Percentiles rank a stretch among this genome's conserved stretches.
phyloP scores from a whole-genome alignment of 1,140 invertebrate genomes.

The Heliconius hermathena region DNA sequence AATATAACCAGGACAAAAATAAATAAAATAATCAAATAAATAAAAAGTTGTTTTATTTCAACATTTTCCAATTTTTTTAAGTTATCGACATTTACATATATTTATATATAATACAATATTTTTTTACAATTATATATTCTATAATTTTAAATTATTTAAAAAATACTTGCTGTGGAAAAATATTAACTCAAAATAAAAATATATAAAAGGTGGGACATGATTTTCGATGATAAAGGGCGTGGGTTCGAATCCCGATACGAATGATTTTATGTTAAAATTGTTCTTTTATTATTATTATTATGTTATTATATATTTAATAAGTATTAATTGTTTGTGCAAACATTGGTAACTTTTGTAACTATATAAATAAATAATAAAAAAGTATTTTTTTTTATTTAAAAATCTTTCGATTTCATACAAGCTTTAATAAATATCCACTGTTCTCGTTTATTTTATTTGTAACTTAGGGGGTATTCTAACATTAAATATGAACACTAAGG shows the following conservation, averaged over 20 bases:
- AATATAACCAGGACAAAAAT: background rate
- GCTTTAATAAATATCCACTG: background rate
- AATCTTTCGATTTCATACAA: background rate
- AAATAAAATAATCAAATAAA: background rate
- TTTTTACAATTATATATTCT: too few species aligned
- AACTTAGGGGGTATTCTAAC: background rate
- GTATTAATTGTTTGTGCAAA: background rate
- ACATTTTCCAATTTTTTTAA: background rate
- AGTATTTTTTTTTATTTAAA: background rate
- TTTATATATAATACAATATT: too few species aligned
- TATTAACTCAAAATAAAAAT: too few species aligned
- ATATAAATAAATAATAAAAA: background rate
- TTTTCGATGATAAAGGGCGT: too few species aligned
- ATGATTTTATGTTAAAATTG: background rate
- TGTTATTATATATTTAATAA: background rate
- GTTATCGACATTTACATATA: too few species aligned
- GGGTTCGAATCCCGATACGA: too few species aligned
- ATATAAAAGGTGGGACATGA: too few species aligned
- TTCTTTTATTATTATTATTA: background rate
- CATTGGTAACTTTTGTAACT: background rate
- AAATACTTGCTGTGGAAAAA: too few species aligned
- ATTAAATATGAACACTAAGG: conserved; percentile 81
- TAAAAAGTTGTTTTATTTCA: background rate
- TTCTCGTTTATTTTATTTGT: background rate
- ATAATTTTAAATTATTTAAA: too few species aligned